These are phyloP conservation scores for Pentalonia nigronervosa DNA, from an alignment of 1,140 invertebrate species.

Conservation along the genomic window DNA sequence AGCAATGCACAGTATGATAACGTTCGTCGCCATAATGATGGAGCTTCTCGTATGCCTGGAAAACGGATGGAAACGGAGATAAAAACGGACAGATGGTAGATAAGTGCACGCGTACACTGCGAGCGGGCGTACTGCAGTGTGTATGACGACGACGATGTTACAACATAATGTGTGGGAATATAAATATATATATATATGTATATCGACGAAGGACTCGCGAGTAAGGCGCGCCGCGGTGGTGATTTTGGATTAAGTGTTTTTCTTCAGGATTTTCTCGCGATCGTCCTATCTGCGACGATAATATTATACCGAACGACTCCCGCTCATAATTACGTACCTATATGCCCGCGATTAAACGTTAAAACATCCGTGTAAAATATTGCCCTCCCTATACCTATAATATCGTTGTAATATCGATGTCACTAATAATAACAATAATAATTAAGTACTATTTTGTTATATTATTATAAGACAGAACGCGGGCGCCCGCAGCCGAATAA, in stretches of 20 bases:
- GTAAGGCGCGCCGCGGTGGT: background rate
- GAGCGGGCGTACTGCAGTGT: background rate
- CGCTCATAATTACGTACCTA: background rate
- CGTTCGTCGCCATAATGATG: slow-evolving; percentile 52
- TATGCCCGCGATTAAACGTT: background rate
- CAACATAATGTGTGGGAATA: background rate
- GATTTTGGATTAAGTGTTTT: background rate
- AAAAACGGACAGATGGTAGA: background rate
- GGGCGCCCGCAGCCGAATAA: background rate
- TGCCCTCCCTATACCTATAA: background rate
- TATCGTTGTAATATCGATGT: background rate
- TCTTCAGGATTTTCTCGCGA: background rate
- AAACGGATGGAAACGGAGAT: background rate
- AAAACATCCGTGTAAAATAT: background rate
- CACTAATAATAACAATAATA: background rate
- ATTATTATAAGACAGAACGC: background rate
- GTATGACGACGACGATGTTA: background rate
- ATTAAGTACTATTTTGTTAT: background rate
- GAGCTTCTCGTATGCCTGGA: slow-evolving; percentile 50
- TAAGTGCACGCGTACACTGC: slow-evolving; percentile 8
- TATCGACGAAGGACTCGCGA: background rate
- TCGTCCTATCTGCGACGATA: background rate
- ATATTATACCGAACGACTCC: background rate
- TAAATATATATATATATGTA: background rate
- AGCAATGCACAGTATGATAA: slow-evolving; percentile 35